phyloP scores from a whole-genome alignment of 2,888 invertebrate species.

The Dryobotodes eremita region DNA sequence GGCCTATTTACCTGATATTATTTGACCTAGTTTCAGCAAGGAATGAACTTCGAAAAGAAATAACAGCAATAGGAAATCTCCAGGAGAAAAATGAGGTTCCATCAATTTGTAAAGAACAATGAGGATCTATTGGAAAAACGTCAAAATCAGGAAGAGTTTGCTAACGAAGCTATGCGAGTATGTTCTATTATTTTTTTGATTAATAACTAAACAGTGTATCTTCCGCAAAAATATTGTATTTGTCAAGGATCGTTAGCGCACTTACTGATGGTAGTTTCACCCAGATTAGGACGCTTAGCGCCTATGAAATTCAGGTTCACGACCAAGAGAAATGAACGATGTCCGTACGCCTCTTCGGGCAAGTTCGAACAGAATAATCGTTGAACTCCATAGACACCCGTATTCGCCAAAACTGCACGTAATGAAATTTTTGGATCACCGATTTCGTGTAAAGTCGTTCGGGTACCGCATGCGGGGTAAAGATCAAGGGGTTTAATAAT shows the following conservation, averaged over 20 bases:
- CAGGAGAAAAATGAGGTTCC: conserved; percentile 1
- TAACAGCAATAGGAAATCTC: conserved; percentile 5
- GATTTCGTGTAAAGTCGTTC: background rate
- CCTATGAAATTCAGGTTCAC: background rate
- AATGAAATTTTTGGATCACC: background rate
- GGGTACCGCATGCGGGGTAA: background rate
- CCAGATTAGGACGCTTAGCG: background rate
- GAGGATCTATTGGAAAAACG: background rate
- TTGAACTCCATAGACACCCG: background rate
- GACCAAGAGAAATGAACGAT: background rate
- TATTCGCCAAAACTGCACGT: no score
- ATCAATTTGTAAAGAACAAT: conserved; percentile 25
- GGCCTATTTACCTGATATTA: conserved; percentile 9
- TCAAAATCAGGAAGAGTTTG: conserved; percentile 20
- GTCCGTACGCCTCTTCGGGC: background rate
- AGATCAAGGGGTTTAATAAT: background rate
- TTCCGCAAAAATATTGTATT: background rate
- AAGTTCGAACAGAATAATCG: background rate
- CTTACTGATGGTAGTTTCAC: background rate
- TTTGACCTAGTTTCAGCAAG: conserved; percentile 23
- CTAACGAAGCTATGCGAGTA: background rate
- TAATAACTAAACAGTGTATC: background rate
- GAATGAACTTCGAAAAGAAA: background rate
- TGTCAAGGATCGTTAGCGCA: background rate
- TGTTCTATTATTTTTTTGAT: background rate